Evolutionary conservation across 2,113 vertebrate genomes (phyloP).

Genomic region (Micromys minutus): DNA sequence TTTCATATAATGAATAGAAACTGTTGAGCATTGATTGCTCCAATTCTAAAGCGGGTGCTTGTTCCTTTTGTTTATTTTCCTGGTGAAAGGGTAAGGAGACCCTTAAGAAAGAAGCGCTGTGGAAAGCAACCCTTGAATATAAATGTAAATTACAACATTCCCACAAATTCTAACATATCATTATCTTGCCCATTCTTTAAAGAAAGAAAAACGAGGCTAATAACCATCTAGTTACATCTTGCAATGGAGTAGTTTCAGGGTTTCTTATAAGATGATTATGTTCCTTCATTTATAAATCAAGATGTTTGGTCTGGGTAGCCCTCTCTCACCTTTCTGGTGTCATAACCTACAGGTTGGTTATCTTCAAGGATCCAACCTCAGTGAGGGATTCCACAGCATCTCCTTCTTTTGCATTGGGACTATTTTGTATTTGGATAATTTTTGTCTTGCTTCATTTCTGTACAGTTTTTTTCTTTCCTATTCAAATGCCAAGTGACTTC

Average conservation of each 20-base stretch:
- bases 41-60: slow-evolving; percentile 60
- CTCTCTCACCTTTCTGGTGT: slow-evolving; percentile 56
- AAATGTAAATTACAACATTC: slow-evolving; percentile 79
- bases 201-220: slow-evolving; percentile 73
- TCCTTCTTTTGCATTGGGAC: background rate
- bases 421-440: slow-evolving; percentile 31
- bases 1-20: slow-evolving; percentile 66
- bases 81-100: slow-evolving; percentile 62
- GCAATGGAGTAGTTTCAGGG: slow-evolving; percentile 57
- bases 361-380: background rate
- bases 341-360: slow-evolving; percentile 13
- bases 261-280: slow-evolving; percentile 63
- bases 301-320: slow-evolving; percentile 58
- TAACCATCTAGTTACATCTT: slow-evolving; percentile 75
- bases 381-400: background rate
- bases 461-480: slow-evolving; percentile 34
- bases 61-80: slow-evolving; percentile 71
- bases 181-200: slow-evolving; percentile 77
- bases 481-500: slow-evolving; percentile 51
- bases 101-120: slow-evolving; percentile 67
- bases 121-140: slow-evolving; percentile 71
- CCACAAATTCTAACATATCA: slow-evolving; percentile 69
- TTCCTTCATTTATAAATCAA: slow-evolving; percentile 73
- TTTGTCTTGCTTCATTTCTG: slow-evolving; percentile 50
- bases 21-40: slow-evolving; percentile 45